Evolutionary conservation across 2,113 vertebrate genomes (phyloP).

Genomic region (Charina bottae): DNA sequence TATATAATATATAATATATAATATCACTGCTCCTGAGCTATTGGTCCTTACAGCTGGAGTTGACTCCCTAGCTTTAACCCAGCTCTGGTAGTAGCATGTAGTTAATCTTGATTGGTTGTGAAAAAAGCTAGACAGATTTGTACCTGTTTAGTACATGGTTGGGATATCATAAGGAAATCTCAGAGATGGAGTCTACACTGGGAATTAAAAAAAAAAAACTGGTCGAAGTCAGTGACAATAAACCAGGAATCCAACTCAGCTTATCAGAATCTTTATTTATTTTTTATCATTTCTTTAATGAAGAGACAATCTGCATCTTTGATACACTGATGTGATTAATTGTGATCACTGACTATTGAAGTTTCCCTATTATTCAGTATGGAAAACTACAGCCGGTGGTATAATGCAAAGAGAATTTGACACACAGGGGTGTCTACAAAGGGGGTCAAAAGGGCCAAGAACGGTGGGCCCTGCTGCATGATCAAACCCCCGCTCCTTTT

Average conservation of each 20-base stretch:
- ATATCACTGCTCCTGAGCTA: background rate
- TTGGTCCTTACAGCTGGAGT: background rate
- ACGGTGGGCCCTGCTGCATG: background rate
- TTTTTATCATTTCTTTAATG: background rate
- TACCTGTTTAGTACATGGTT: background rate
- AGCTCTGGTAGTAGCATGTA: background rate
- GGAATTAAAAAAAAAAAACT: background rate
- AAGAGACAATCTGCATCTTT: background rate
- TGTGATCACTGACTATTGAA: background rate
- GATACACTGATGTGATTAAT: background rate
- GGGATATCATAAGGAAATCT: background rate
- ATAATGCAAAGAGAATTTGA: background rate
- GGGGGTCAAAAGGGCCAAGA: background rate
- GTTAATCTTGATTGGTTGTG: background rate
- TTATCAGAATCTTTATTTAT: background rate
- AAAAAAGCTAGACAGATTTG: too few species aligned
- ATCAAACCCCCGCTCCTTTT: background rate
- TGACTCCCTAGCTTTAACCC: background rate
- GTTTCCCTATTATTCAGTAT: background rate
- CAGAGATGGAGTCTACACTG: background rate
- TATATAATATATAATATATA: too few species aligned
- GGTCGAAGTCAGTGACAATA: background rate
- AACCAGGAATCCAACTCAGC: background rate
- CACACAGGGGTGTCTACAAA: background rate
- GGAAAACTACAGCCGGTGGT: background rate